These are phyloP conservation scores for Galeruca laticollis DNA, from an alignment of 2,888 invertebrate genomes.

Conservation along the genomic window DNA sequence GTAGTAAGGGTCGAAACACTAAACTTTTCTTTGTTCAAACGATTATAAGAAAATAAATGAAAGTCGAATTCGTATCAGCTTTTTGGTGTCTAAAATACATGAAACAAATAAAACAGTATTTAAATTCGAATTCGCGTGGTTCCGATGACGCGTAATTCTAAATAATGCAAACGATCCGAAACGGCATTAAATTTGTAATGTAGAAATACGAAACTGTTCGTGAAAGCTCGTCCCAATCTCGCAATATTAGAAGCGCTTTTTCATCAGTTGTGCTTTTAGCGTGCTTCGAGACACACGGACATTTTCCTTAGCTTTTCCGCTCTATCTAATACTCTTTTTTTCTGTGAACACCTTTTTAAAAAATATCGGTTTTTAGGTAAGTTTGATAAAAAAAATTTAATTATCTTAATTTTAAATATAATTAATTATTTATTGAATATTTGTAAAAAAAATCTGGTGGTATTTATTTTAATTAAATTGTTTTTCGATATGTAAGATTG, in stretches of 20 bases:
- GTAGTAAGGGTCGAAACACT: no score
- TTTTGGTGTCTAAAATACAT: neutral
- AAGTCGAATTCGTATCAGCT: neutral
- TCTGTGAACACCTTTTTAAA: conserved; percentile 38
- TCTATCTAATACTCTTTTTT: conserved; percentile 41
- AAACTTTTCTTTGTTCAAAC: no score
- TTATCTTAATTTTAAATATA: no score
- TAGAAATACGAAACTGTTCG: conserved; percentile 41
- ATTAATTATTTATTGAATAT: no score
- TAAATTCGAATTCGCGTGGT: neutral
- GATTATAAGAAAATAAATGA: no score
- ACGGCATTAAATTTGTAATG: conserved; percentile 44
- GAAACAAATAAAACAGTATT: no score
- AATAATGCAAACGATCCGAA: conserved; percentile 37
- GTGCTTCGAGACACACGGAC: conserved; percentile 53
- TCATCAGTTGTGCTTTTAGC: conserved; percentile 60
- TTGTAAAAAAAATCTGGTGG: no score
- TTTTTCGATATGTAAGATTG: no score
- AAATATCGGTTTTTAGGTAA: no score
- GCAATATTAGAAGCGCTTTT: conserved; percentile 54
- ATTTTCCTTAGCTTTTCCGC: conserved; percentile 47
- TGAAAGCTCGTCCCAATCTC: conserved; percentile 47
- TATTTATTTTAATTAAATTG: no score
- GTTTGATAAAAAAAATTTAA: no score
- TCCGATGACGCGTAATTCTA: neutral